A percentile compares a stretch with the other conserved stretches of the same genome.
These are phyloP conservation scores for Alectoris magna DNA, from an alignment of 2,797 vertebrate species.

Conservation along the genomic window DNA sequence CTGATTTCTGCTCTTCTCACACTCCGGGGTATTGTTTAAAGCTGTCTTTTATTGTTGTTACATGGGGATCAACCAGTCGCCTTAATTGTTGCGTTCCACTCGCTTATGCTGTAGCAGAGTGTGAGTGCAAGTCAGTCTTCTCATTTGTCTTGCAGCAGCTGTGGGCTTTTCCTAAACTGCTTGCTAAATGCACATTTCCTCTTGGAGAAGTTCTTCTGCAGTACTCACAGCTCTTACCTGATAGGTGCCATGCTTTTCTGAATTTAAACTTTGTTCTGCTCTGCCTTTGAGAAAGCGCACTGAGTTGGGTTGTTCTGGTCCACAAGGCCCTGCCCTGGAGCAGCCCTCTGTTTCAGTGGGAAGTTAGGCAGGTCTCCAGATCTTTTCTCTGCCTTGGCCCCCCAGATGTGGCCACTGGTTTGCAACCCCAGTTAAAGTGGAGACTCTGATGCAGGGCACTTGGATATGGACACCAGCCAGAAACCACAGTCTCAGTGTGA, in stretches of 20 bases:
- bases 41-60: neutral
- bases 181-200: slow-evolving; percentile 10
- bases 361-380: neutral
- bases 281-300: neutral
- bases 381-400: neutral
- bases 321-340: neutral
- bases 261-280: neutral
- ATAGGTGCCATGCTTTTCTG: neutral
- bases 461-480: neutral
- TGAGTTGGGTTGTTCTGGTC: neutral
- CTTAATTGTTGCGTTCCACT: neutral
- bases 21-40: neutral
- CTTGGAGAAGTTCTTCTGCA: slow-evolving; percentile 17
- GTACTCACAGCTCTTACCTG: neutral
- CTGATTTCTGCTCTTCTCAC: neutral
- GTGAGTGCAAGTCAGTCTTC: neutral
- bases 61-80: neutral
- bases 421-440: neutral
- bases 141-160: neutral
- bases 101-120: neutral
- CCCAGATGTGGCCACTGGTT: neutral
- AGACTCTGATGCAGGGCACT: neutral
- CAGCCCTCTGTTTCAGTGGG: neutral
- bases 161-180: slow-evolving; percentile 14
- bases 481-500: neutral